Evolutionary conservation across 2,113 vertebrate genomes (phyloP), one percentile per base, ranked within the genome.

Genomic region (Siphamia tubifer): DNA sequence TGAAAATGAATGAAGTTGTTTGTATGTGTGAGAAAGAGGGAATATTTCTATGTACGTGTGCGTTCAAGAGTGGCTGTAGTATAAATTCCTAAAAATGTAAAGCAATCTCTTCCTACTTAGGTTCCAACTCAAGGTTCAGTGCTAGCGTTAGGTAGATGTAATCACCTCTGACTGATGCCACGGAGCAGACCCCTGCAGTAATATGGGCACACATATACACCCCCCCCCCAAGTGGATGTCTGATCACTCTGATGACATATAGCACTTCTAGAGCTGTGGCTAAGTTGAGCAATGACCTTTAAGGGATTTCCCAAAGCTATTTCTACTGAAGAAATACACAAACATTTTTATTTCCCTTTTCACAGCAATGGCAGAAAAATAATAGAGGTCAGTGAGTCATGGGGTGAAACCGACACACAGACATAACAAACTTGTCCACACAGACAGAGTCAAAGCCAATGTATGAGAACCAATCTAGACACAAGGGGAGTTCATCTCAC

Each of bases 351-450:
- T 77, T 68, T 54, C 0, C 8, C 48, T 38, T 27, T 72, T 65
- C 52, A 17, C 19, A 44, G 58, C 19, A 12, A 74, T 32, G 48
- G 38, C 62, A 56, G 70, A 8, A 57, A 70, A 77, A 81, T 68
- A 77, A 80, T 60, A 51, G 62, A 74, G 38, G 40, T 36, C 38
- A 36, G 17, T 87, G 85, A 86, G 57, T 88, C 82, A 87, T 20
- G 7, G 35, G 17, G 42, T 36, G 21, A 79, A 74, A 74, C 52
- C 74, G 23, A 21, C 43, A 47, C n/a, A 51, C 64, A 87, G 84
- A 85, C 84, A 87, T 81, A 88, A 87, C 80, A 84, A 70, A 68
- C 8, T 8, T 64, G 36, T 31, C 65, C 77, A 56, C 69, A 81
- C 4, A 0, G 36, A 35, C 48, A 47, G 19, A 68, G 45, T 61